Evolutionary conservation across 2,797 vertebrate species (phyloP).

Genomic region (Gorsachius magnificus): DNA sequence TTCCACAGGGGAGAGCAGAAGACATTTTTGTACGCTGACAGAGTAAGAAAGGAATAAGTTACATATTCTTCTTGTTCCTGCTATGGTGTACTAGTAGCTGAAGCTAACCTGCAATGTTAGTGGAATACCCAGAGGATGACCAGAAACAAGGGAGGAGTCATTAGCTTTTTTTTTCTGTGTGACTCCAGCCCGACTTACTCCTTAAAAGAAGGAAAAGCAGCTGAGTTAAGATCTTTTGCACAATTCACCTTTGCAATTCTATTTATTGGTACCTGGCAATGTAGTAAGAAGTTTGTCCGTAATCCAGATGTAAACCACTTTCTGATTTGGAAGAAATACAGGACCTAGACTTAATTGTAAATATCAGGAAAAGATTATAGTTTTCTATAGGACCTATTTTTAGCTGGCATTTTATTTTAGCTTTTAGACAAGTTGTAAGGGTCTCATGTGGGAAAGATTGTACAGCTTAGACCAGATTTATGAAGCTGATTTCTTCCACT

Average conservation of each 20-base stretch:
- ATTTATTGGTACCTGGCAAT: neutral
- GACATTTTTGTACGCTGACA: neutral
- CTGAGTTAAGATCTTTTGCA: neutral
- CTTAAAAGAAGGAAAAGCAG: neutral
- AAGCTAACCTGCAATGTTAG: neutral
- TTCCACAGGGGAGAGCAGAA: neutral
- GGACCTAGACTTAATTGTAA: neutral
- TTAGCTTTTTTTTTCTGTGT: neutral
- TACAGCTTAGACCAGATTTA: slow-evolving; percentile 13
- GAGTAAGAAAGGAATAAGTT: neutral
- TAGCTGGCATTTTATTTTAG: neutral
- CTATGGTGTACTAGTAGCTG: neutral
- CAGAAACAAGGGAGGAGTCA: neutral
- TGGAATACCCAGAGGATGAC: neutral
- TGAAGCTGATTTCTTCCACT: neutral
- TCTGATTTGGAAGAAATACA: neutral
- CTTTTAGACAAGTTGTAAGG: neutral
- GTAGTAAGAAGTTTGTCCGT: neutral
- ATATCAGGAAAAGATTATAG: neutral
- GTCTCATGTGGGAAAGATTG: neutral
- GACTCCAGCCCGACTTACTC: neutral
- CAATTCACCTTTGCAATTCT: neutral
- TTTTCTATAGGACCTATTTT: slow-evolving; percentile 19
- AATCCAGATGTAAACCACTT: neutral
- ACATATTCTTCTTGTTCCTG: neutral